Base-by-base conservation (phyloP, 2,113 vertebrate genomes). In the Hippocampus guttulatus region DNA sequence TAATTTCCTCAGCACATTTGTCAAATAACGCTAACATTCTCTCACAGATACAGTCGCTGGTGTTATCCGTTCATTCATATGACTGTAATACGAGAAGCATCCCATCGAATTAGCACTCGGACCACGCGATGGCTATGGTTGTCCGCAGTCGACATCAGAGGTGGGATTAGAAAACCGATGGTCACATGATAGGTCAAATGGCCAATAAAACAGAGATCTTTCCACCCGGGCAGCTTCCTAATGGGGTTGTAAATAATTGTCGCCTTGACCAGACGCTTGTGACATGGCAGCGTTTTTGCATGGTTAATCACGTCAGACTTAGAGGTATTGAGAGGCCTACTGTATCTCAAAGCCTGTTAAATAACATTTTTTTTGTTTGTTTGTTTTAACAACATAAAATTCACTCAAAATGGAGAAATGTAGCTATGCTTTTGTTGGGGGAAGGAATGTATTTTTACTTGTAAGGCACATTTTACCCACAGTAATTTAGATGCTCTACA, bases 171-270 rank as follows among this genome's bases (percentile, higher is more conserved):
- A 70, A 80, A 78, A 79, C 70, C 55, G 60, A 76, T 68, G 45
- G 84, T 78, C 69, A 88, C 67, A 52, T 70, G 83, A 89, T 89
- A 84, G 15, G 83, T 83, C 85, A 87, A 78, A 86, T 86, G 75
- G 47, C 70, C 73, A 69, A 77, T 88, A 81, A 82, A 90, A 83
- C 33, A 73, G 70, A 75, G 73, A 84, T 77, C 81, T 68, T 81
- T 79, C 60, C 76, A 71, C 75, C 64, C 66, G 71, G 41, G 21
- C 30, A 71, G 77, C 82, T 72, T 79, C 76, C 80, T 74, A 58
- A 80, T 84, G 79, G 77, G 66, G 67, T 62, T 64, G 52, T 88
- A 84, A 89, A 87, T 89, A 81, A 83, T 66, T 51, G 45, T 8
- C 70, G 75, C 75, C 83, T 71, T 64, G 40, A 69, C 47, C 45